Evolutionary conservation across 2,888 invertebrate genomes (phyloP).

Genomic region (Netelia melanura): DNA sequence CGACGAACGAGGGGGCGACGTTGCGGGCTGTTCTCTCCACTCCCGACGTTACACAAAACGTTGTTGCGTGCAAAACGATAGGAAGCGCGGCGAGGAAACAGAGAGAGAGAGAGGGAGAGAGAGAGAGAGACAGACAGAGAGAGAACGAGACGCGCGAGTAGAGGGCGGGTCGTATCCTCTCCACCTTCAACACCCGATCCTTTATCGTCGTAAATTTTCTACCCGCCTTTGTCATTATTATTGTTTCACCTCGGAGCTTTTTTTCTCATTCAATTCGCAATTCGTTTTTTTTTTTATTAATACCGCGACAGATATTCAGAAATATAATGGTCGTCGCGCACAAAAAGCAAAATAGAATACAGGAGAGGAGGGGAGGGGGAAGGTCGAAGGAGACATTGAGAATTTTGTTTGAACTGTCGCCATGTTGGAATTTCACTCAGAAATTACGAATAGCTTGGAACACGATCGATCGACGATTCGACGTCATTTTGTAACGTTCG

Average conservation of each 20-base stretch:
- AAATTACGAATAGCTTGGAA: too few species aligned
- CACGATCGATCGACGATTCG: too few species aligned
- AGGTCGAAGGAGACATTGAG: too few species aligned
- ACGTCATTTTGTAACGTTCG: too few species aligned
- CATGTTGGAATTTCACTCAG: too few species aligned
- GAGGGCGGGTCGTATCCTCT: background rate
- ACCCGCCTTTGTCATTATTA: background rate
- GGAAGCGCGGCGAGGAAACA: background rate
- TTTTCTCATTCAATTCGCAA: background rate
- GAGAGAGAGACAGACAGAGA: background rate
- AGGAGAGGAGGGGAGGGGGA: background rate
- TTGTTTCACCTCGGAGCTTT: background rate
- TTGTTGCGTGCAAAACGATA: constrained; percentile 7
- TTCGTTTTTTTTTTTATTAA: background rate
- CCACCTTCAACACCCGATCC: background rate
- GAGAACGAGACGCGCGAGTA: background rate
- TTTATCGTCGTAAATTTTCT: constrained; percentile 22
- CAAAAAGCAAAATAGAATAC: background rate
- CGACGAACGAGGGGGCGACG: constrained; percentile 32
- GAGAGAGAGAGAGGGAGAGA: background rate
- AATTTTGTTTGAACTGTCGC: too few species aligned
- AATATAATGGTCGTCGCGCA: background rate
- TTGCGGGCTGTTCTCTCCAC: constrained; percentile 11
- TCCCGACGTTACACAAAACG: background rate
- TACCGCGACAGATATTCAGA: background rate